Evolutionary conservation across 23 tunicate species (phyloP).

Genomic region (Halocynthia roretzi): DNA sequence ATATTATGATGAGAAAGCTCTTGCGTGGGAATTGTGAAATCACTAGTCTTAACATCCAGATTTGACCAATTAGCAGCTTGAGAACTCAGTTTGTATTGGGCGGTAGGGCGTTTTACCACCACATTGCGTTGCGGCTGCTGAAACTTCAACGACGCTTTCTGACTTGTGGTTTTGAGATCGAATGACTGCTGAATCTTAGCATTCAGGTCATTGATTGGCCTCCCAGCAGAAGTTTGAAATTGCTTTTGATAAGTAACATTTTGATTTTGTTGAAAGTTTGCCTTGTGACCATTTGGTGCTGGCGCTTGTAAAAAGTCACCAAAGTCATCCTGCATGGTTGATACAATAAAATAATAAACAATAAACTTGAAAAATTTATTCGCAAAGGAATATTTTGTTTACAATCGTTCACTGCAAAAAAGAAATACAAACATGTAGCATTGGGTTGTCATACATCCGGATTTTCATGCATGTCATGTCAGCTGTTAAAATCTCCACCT

Average conservation of each 20-base stretch:
- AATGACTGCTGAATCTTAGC: slow-evolving; percentile 14
- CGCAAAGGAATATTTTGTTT: too few species aligned
- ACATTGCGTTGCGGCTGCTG: slow-evolving; percentile 1
- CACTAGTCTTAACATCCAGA: slow-evolving; percentile 3
- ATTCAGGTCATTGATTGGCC: slow-evolving; percentile 8
- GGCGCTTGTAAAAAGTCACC: slow-evolving; percentile 78
- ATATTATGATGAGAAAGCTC: background rate
- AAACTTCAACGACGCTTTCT: slow-evolving; percentile 19
- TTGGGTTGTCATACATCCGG: too few species aligned
- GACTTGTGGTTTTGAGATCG: slow-evolving; percentile 2
- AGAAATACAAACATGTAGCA: too few species aligned
- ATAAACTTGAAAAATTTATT: too few species aligned
- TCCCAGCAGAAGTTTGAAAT: background rate
- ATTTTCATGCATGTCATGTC: too few species aligned
- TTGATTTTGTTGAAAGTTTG: too few species aligned
- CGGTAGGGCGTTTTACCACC: background rate
- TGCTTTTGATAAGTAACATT: too few species aligned
- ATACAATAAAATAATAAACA: too few species aligned
- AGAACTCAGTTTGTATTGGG: slow-evolving; percentile 9
- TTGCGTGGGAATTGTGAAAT: slow-evolving; percentile 8
- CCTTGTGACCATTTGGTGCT: background rate
- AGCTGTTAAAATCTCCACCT: too few species aligned
- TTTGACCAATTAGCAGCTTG: slow-evolving; percentile 15
- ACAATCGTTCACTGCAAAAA: too few species aligned
- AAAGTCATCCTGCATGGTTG: slow-evolving; percentile 37